phyloP scores from a whole-genome alignment of 2,888 invertebrate species.

The Lordiphosa andalusiaca region DNA sequence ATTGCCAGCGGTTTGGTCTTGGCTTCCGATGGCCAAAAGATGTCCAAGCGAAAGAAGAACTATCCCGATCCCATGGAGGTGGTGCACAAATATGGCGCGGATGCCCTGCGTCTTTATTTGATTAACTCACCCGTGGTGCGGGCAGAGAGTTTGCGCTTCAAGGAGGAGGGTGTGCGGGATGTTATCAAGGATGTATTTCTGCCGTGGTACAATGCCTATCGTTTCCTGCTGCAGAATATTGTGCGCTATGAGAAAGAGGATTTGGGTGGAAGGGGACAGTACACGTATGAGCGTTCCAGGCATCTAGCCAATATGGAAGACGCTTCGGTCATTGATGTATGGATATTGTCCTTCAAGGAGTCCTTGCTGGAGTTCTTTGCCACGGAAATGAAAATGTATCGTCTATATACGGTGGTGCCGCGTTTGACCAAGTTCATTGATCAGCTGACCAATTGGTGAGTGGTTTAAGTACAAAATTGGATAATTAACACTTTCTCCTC shows the following conservation, averaged over 20 bases:
- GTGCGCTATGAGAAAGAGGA: constrained; percentile 89
- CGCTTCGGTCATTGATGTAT: constrained; percentile 92
- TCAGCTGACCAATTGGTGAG: constrained; percentile 95
- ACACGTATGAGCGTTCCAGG: constrained; percentile 82
- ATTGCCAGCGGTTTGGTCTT: constrained; percentile 97
- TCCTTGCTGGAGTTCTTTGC: constrained; percentile 93
- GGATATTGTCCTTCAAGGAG: constrained; percentile 98
- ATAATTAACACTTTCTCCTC: too few species aligned
- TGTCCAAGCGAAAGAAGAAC: constrained; percentile 99
- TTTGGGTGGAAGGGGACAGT: constrained; percentile 79
- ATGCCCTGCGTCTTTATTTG: constrained; percentile 96
- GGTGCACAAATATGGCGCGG: constrained; percentile 96
- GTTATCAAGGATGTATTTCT: constrained; percentile 98
- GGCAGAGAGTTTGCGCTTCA: constrained; percentile 97
- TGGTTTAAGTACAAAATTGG: background rate
- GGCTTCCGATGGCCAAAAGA: constrained; percentile 99
- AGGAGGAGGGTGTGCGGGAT: constrained; percentile 98
- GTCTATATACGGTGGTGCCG: constrained; percentile 97
- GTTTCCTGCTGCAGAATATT: constrained; percentile 97
- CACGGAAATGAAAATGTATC: constrained; percentile 96
- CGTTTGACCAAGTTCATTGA: constrained; percentile 96
- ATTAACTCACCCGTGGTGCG: constrained; percentile 99
- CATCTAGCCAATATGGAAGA: constrained; percentile 67
- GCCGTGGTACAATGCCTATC: constrained; percentile 97
- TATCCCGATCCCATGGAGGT: constrained; percentile 98